phyloP scores from a whole-genome alignment of 2,888 invertebrate genomes.

The Dichetophora obliterata region DNA sequence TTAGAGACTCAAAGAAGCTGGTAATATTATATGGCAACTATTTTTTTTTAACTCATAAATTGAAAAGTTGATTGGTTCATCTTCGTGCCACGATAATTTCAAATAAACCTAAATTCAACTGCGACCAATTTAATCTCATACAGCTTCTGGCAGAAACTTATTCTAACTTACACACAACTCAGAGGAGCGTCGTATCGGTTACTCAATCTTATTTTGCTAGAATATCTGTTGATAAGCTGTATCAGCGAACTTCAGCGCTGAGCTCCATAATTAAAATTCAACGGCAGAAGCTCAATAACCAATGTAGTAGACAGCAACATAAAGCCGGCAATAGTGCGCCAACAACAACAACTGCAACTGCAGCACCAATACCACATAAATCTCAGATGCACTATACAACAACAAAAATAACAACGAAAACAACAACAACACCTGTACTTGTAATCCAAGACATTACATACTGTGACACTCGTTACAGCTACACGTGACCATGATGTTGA shows the following conservation, averaged over 20 bases:
- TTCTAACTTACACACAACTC: too few species aligned
- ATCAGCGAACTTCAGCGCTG: neutral
- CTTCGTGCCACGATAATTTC: too few species aligned
- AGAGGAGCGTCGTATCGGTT: neutral
- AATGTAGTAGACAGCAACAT: neutral
- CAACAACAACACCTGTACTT: constrained; percentile 14
- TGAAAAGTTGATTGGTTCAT: too few species aligned
- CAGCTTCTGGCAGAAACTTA: too few species aligned
- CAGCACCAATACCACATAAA: neutral
- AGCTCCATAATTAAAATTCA: neutral
- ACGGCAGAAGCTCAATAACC: neutral
- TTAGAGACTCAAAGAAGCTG: too few species aligned
- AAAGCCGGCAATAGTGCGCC: neutral
- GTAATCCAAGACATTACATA: constrained; percentile 34
- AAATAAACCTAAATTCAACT: too few species aligned
- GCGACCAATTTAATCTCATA: too few species aligned
- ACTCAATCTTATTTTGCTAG: neutral
- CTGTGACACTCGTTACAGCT: constrained; percentile 32
- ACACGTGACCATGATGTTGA: constrained; percentile 29
- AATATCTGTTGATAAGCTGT: constrained; percentile 5
- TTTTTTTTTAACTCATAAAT: too few species aligned
- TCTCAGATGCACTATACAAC: neutral
- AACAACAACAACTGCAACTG: neutral
- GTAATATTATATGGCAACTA: too few species aligned
- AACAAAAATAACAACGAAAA: neutral